A percentile compares a stretch with the other conserved stretches of the same genome.
Conservation (phyloP, 2,113 vertebrate species). For the Vireo altiloquus region DNA sequence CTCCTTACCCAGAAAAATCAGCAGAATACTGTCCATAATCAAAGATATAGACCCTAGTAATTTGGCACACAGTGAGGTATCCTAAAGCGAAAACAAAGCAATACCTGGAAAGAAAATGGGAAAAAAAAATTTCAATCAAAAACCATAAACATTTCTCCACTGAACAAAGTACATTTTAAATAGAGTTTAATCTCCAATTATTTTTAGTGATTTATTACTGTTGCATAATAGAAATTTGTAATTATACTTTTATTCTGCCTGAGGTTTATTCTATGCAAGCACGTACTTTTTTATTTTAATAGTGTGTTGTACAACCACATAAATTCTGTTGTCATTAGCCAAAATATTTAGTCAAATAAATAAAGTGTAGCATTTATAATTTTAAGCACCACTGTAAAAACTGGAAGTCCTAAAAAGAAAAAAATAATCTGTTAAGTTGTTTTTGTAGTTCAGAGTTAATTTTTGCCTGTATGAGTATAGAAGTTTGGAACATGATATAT, state of each 20-base stretch:
- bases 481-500: background rate
- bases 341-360: background rate
- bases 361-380: background rate
- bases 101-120: conserved; percentile 78
- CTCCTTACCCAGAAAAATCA: conserved; percentile 96
- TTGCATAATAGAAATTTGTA: background rate
- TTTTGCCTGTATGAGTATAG: background rate
- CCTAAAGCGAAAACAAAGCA: conserved; percentile 96
- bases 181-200: background rate
- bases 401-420: background rate
- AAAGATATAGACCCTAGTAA: conserved; percentile 96
- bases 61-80: conserved; percentile 96
- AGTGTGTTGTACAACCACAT: background rate
- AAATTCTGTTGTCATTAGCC: background rate
- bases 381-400: background rate
- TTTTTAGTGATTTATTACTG: background rate
- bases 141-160: background rate
- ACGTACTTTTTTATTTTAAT: background rate
- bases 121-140: background rate
- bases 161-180: background rate
- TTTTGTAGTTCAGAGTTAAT: background rate
- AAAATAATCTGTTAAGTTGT: background rate
- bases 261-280: background rate
- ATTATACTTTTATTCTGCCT: background rate
- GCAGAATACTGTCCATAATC: conserved; percentile 98